A percentile compares a stretch with the other conserved stretches of the same genome.
Evolutionary conservation across 2,113 vertebrate genomes (phyloP).

Genomic region (Notechis scutatus): DNA sequence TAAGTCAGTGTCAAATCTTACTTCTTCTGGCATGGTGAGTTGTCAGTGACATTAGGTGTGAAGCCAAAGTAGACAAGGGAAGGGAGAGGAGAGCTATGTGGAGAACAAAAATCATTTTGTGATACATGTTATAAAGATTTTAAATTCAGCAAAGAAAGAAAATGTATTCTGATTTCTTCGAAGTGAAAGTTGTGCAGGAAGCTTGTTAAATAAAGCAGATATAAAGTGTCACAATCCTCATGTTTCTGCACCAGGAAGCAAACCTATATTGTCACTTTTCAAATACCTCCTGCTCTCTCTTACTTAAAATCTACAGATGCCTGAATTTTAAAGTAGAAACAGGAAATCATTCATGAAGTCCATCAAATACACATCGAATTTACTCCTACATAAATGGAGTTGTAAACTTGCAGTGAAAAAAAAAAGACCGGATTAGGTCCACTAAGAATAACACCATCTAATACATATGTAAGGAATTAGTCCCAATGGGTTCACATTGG

Average conservation of each 20-base stretch:
- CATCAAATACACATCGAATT: not conserved
- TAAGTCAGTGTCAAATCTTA: constrained; percentile 7
- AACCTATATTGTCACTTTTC: not conserved
- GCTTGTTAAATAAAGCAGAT: not conserved
- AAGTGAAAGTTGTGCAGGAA: not conserved
- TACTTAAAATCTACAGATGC: not conserved
- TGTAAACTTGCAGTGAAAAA: not conserved
- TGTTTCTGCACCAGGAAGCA: not conserved
- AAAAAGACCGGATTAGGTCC: not conserved
- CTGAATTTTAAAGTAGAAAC: not conserved
- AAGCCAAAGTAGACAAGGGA: constrained; percentile 20
- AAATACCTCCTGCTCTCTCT: not conserved
- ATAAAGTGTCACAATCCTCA: not conserved
- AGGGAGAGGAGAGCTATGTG: not conserved
- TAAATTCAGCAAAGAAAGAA: not conserved
- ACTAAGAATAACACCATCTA: not conserved
- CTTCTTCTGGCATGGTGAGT: not conserved
- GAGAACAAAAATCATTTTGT: not conserved
- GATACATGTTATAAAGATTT: constrained; percentile 11
- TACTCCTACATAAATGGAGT: not conserved
- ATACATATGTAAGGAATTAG: not conserved
- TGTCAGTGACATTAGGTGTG: constrained; percentile 32
- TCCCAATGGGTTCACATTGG: not conserved
- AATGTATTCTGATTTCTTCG: constrained; percentile 8
- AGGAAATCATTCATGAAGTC: not conserved